Base-by-base conservation (phyloP, 2,888 invertebrate species). In the Leptinotarsa peninsularis region DNA sequence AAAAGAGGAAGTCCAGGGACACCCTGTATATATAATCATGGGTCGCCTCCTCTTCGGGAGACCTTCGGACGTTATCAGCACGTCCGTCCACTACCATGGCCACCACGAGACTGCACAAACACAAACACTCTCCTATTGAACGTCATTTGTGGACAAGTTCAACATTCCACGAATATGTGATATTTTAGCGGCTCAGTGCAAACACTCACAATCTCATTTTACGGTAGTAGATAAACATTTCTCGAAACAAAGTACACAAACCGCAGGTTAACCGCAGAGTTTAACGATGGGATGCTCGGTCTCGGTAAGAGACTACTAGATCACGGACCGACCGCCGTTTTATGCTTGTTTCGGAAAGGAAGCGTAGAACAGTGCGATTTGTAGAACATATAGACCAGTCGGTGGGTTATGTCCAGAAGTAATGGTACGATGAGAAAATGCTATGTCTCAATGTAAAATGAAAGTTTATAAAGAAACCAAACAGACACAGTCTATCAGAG, bases 261-360 rank as follows among this genome's bases (percentile, higher is more conserved):
- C 75, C 75, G 67, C 75, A 72, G 67, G 75, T 72, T 72, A 67
- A 75, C 75, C 75, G 68, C 75, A 68, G 67, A 63, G n/a, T 33
- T 58, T 54, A 68, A 63, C 75, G 71, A 72, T 75, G 68, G 63
- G 68, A 68, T 69, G 69, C 74, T 72, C 69, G 74, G 72, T 77
- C 72, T 66, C 49, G 63, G 73, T 17, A 70, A 67, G 21, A 79
- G 80, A 79, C 81, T 79, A 76, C 81, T 75, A 75, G 72, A 73
- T 73, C 73, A 71, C 72, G 71, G 73, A 73, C 73, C 73, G 63
- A 76, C 80, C 79, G 80, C 81, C 80, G 80, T 81, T 75, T 75
- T 72, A 75, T 75, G 75, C 63, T 75, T 54, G 72, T 75, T 75
- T 75, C 63, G 43, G 43, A 43, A 7, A n/a, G n/a, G 63, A 63